Base-by-base conservation (phyloP, 2,888 invertebrate species). In the Ditylenchus weischeri region DNA sequence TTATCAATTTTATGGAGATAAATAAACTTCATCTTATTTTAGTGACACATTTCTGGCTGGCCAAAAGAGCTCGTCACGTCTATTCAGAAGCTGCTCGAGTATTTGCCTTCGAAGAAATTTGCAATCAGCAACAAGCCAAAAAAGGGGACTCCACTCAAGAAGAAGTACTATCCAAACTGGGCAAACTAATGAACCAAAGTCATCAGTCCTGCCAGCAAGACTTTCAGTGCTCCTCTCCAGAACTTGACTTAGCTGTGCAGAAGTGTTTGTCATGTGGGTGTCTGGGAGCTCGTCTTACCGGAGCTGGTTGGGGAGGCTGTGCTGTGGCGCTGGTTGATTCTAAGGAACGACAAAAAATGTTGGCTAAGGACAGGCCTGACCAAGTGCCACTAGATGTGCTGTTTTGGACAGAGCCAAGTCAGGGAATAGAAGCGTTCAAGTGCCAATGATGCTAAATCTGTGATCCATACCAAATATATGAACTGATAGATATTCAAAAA, bases 281-380 rank as follows among this genome's bases (percentile, higher is more conserved):
- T 5, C 85, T 90, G n/a, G 90, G 92, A 54, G 90, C 91, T n/a
- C 88, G 96, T 62, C 86, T 98, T 50, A 96, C 96, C 0, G 98
- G 96, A 48, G 96, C 96, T 43, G 93, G 93, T 86, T 96, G 96
- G 96, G 98, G 96, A 49, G 98, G 98, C 7, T 96, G 95, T 84
- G 88, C 90, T 65, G 93, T 98, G 15, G 92, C 93, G 21, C 85
- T 94, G 73, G 89, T 91, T 13, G 66, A 67, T 54, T 58, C 61
- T 29, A 13, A 7, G 5, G 36, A 65, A 54, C 63, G 65, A n/a
- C 69, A 57, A 18, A 57, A 61, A 21, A 54, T 75, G 21, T 67
- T 72, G 29, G 54, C 54, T 38, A 59, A 70, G 23, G 73, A 50
- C 47, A 57, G 58, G 21, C 43, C 43, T 13, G 58, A 65, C 21